phyloP scores from a whole-genome alignment of 2,113 vertebrate genomes.

The Microcebus lehilahytsara region DNA sequence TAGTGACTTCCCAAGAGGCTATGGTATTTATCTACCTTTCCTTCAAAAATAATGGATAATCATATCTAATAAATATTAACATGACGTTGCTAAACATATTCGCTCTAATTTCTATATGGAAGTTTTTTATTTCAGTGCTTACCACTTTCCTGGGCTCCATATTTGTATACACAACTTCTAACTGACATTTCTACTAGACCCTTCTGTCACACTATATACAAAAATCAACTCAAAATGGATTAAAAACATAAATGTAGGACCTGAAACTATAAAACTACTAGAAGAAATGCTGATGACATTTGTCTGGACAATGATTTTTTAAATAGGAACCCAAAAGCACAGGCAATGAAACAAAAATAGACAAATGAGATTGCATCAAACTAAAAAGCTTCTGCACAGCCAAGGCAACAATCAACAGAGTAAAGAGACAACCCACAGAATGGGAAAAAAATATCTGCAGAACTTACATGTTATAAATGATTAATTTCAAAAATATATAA shows the following conservation, averaged over 20 bases:
- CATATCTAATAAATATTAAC: neutral
- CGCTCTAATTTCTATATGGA: neutral
- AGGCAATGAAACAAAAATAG: neutral
- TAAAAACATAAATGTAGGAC: neutral
- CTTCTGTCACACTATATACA: neutral
- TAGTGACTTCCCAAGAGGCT: neutral
- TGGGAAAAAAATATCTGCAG: neutral
- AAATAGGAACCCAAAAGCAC: neutral
- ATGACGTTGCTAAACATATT: neutral
- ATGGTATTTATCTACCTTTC: neutral
- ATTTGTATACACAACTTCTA: neutral
- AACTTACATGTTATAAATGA: neutral
- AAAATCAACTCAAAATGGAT: neutral
- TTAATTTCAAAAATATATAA: neutral
- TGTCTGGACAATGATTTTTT: neutral
- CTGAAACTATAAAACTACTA: neutral
- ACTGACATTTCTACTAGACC: neutral
- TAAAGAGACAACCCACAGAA: neutral
- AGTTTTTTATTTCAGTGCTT: neutral
- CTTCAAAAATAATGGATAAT: neutral
- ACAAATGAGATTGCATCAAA: neutral
- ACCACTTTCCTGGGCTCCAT: neutral
- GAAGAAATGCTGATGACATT: neutral
- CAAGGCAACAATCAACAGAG: neutral
- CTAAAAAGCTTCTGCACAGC: neutral